Evolutionary conservation across 2,797 vertebrate genomes (phyloP).

Genomic region (Semotilus atromaculatus): DNA sequence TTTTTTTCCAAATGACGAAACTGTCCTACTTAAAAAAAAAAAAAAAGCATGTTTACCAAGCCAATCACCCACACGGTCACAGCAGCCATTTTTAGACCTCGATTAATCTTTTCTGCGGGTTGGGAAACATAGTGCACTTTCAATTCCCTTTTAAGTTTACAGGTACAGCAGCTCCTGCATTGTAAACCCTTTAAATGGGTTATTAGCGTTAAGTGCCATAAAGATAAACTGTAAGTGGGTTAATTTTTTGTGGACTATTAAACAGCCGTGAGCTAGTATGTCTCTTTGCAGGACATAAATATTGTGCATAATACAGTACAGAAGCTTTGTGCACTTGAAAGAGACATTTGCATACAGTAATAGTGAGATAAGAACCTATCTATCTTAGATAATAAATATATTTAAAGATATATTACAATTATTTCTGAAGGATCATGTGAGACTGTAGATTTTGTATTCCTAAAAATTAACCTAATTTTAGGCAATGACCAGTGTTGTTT

Average conservation of each 20-base stretch:
- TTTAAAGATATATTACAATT: not conserved
- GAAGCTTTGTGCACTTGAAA: slow-evolving; percentile 12
- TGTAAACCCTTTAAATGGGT: slow-evolving; percentile 47
- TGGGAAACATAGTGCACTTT: slow-evolving; percentile 25
- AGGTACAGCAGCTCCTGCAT: slow-evolving; percentile 7
- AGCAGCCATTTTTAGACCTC: slow-evolving; percentile 48
- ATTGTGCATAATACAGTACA: slow-evolving; percentile 43
- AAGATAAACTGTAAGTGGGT: slow-evolving; percentile 46
- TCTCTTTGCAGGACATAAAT: slow-evolving; percentile 1
- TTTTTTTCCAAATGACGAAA: slow-evolving; percentile 25
- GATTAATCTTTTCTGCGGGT: slow-evolving; percentile 44
- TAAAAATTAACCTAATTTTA: not conserved
- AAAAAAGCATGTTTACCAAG: slow-evolving; percentile 54
- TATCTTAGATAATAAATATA: no score
- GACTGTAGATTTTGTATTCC: not conserved
- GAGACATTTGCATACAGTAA: not conserved
- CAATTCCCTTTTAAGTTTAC: slow-evolving; percentile 34
- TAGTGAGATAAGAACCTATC: not conserved
- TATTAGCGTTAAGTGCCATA: slow-evolving; percentile 37
- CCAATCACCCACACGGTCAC: slow-evolving; percentile 19
- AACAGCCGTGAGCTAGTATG: slow-evolving; percentile 3
- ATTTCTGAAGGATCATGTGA: not conserved
- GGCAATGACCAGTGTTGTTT: not conserved
- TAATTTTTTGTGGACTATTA: slow-evolving; percentile 43
- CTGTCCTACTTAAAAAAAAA: slow-evolving; percentile 42